Evolutionary conservation across 1,140 invertebrate species (phyloP).

Genomic region (Brachionus asplanchnoidis): DNA sequence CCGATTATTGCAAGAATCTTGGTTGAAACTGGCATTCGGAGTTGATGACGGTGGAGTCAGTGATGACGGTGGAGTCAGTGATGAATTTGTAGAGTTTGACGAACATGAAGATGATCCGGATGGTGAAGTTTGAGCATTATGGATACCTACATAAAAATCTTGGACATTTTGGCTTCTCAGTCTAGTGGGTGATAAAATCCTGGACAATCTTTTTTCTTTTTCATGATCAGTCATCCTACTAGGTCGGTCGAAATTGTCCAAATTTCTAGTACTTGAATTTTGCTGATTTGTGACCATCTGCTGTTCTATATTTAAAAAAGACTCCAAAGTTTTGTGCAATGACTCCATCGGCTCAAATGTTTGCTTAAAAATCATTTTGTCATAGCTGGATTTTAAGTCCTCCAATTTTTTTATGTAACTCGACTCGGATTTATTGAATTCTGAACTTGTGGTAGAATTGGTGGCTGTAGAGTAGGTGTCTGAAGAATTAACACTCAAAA

Average conservation of each 20-base stretch:
- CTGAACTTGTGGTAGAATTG: neutral
- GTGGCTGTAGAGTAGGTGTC: neutral
- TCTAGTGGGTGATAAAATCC: constrained; percentile 38
- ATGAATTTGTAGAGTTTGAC: neutral
- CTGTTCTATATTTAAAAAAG: constrained; percentile 1
- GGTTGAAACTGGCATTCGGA: neutral
- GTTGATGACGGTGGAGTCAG: neutral
- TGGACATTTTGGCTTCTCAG: neutral
- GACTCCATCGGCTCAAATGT: constrained; percentile 23
- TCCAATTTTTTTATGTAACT: constrained; percentile 34
- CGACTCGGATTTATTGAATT: neutral
- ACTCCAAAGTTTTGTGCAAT: constrained; percentile 21
- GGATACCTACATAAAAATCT: neutral
- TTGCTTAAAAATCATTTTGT: constrained; percentile 36
- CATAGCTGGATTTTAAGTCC: constrained; percentile 24
- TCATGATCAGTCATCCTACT: neutral
- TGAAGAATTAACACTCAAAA: constrained; percentile 29
- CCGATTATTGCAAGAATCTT: neutral
- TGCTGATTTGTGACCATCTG: neutral
- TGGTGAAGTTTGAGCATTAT: neutral
- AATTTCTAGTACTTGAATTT: neutral
- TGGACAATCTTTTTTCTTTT: constrained; percentile 27
- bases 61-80: neutral
- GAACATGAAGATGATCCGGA: constrained; percentile 7
- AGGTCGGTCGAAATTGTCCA: neutral